Base-by-base conservation (phyloP, 2,888 invertebrate species). In the Priocnemis perturbator region DNA sequence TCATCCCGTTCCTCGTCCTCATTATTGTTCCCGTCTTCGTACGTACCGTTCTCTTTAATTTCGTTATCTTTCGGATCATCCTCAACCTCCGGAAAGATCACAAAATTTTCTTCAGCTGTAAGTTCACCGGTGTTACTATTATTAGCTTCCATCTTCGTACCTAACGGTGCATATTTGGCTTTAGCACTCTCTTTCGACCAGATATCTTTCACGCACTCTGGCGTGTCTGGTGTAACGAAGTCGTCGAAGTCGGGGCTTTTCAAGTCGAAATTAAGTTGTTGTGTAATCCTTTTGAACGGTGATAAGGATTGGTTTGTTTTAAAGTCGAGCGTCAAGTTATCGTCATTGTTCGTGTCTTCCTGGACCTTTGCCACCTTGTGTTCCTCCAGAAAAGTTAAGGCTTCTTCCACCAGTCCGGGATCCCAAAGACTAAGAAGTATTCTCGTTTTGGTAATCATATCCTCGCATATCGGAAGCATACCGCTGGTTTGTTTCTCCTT, bases 381-480 rank as follows among this genome's bases (percentile, higher is more conserved):
- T 87, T 95, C 94, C 81, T 96, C 96, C 57, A 97, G 93, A 82
- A 94, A 95, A 11, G 93, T 93, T 55, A 97, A 91, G 0, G 96
- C 95, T 85, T 97, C 96, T 85, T 97, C 97, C 0, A 97, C 94
- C 47, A 96, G 90, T 9, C 93, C 93, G 0, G 96, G 95, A 86
- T 97, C 96, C 95, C 97, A 97, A 1, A 97, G 91, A 60, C 94
- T 93, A 2, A 97, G 90, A 65, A 97, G 90, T 60, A 95, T 94
- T 73, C 94, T 92, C 0, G 96, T 94, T 91, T 96, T 95, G 37
- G 91, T 91, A 67, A 94, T 92, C 94, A 95, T 94, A 81, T 94
- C 94, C 81, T 94, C 94, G 83, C 94, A 94, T 71, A 94, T 92
- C 2, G 93, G 93, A 82, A 94, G 90, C 94, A 95, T 94, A 44